These are phyloP conservation scores for Plestiodon gilberti DNA, from an alignment of 2,113 vertebrate species.

Conservation along the genomic window DNA sequence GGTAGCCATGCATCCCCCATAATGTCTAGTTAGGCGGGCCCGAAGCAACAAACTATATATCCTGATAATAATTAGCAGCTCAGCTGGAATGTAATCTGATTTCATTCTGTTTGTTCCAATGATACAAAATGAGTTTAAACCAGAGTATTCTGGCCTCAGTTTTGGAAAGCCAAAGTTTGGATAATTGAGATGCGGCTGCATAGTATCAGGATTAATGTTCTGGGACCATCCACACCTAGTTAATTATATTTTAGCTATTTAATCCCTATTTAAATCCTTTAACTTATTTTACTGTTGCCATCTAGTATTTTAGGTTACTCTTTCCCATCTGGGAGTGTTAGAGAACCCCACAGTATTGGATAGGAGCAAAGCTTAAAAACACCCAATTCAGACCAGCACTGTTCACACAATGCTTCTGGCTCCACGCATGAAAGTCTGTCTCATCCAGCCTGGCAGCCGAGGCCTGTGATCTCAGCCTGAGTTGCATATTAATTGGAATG, in stretches of 20 bases:
- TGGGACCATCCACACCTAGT: neutral
- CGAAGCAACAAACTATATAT: neutral
- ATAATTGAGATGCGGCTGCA: neutral
- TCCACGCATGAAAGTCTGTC: neutral
- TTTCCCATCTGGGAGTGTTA: neutral
- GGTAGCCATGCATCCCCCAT: neutral
- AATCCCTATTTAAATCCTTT: neutral
- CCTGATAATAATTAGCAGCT: neutral
- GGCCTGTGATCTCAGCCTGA: neutral
- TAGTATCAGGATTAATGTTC: constrained; percentile 7
- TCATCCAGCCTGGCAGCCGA: neutral
- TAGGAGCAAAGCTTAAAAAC: neutral
- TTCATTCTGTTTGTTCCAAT: neutral
- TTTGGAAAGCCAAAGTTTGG: neutral
- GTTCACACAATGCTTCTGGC: neutral
- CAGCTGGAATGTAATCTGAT: neutral
- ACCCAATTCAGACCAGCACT: neutral
- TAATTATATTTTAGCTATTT: constrained; percentile 4
- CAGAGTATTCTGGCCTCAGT: neutral
- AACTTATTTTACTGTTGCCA: rapidly evolving
- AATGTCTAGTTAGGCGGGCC: neutral
- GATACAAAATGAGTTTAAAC: neutral
- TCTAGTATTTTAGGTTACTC: neutral
- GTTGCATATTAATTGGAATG: neutral
- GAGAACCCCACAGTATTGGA: neutral